A percentile compares a stretch with the other conserved stretches of the same genome.
Conservation (phyloP, 2,797 vertebrate species). For the Crax fasciolata region DNA sequence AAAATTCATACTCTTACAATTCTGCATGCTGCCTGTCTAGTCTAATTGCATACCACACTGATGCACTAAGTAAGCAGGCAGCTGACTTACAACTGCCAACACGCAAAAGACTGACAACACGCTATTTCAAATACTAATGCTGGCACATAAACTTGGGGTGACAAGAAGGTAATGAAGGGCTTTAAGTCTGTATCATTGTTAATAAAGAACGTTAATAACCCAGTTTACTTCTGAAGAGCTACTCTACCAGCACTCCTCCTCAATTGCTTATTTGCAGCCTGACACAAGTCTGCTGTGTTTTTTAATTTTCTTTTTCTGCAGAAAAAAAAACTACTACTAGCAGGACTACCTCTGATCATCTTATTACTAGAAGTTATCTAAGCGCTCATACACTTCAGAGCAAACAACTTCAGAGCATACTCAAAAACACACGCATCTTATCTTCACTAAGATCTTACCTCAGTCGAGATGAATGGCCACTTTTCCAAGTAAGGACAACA, state of each 20-base stretch:
- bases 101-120: not conserved
- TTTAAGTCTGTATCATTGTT: not conserved
- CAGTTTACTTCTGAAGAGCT: not conserved
- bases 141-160: not conserved
- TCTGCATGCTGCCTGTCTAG: not conserved
- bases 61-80: not conserved
- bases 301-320: not conserved
- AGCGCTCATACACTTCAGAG: not conserved
- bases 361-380: not conserved
- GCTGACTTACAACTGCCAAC: too few species aligned
- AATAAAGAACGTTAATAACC: not conserved
- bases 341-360: not conserved
- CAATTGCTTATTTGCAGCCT: not conserved
- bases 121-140: not conserved
- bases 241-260: not conserved
- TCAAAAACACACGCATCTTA: not conserved
- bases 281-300: not conserved
- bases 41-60: not conserved
- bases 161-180: not conserved
- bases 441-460: not conserved
- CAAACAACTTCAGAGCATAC: not conserved
- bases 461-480: not conserved
- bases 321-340: not conserved
- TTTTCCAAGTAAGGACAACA: not conserved
- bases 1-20: not conserved